Evolutionary conservation across 2,888 invertebrate genomes (phyloP), one percentile per base, ranked within the genome.

Genomic region (Bugula neritina): DNA sequence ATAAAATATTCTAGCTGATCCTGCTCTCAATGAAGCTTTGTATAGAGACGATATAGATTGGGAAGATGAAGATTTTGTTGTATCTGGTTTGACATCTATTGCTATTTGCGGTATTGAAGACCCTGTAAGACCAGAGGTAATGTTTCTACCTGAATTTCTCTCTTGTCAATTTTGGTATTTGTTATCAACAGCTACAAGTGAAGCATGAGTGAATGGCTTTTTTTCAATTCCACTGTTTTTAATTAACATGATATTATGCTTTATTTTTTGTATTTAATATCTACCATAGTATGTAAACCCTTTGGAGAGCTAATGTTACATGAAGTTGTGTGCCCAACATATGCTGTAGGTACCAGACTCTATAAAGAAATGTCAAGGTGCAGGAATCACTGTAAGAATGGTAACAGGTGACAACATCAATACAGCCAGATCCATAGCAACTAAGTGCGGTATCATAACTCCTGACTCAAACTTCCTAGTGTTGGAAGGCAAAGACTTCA

Each of bases 341-440:
- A 13, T 35, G 1, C 1, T 54, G 1, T 73, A 87, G 84, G 87
- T 87, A 23, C 88, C 88, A 0, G 95, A 94, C 78, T 98, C 99
- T 54, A 99, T 99, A 79, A 88, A 89, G 75, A 93, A 91, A 85
- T 99, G 99, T 85, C 96, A 98, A 87, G 90, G 92, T 80, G 94
- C 99, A 58, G 99, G 99, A 77, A 99, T 99, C 81, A 95, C 95
- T 17, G 99, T 99, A 27, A 90, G 98, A 73, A 99, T 99, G 99
- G 98, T 99, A 72, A 99, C 99, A 10, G 99, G 98, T 71, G 99
- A 99, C 87, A 99, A 99, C 86, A 91, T 99, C 77, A 98, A 98
- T 87, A 99, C 99, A 55, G 98, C 98, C 57, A 90, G 96, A 73
- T 97, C 98, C 73, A 99, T 99, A 83, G 97, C 99, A 54, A 87